Evolutionary conservation across 2,888 invertebrate species (phyloP).

Genomic region (Hedychridium roseum): DNA sequence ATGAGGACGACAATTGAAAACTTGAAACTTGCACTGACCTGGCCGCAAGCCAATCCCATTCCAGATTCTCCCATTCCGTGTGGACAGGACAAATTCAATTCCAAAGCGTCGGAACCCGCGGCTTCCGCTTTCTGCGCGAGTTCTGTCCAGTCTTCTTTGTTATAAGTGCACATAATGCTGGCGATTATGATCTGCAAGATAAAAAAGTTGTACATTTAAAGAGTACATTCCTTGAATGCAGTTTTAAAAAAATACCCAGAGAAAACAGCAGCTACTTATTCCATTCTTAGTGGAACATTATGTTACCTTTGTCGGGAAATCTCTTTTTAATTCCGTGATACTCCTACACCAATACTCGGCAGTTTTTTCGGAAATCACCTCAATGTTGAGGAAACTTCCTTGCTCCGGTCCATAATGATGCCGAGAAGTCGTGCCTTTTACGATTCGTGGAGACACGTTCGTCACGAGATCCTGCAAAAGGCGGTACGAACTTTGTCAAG

Average conservation of each 20-base stretch:
- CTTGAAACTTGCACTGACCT: too few species aligned
- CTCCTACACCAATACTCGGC: conserved; percentile 92
- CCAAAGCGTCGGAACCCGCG: conserved; percentile 93
- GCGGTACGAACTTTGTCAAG: too few species aligned
- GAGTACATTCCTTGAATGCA: too few species aligned
- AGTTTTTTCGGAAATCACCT: conserved; percentile 96
- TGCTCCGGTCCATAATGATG: conserved; percentile 95
- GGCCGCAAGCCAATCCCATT: conserved; percentile 98
- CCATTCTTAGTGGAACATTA: too few species aligned
- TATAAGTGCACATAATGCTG: conserved; percentile 93
- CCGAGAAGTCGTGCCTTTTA: conserved; percentile 92
- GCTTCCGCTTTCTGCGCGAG: conserved; percentile 79
- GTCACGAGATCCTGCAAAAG: conserved; percentile 85
- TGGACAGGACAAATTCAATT: conserved; percentile 96
- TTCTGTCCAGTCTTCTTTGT: conserved; percentile 87
- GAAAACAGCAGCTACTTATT: too few species aligned
- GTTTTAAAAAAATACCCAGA: too few species aligned
- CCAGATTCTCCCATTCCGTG: conserved; percentile 99
- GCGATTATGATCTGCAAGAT: conserved; percentile 83
- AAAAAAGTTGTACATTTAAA: too few species aligned
- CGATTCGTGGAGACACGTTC: conserved; percentile 96
- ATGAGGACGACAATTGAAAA: too few species aligned
- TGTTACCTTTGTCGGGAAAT: conserved; percentile 91
- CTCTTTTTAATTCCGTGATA: conserved; percentile 86
- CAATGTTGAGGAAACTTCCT: conserved; percentile 95